Evolutionary conservation across 2,888 invertebrate species (phyloP).

Genomic region (Sylvicola fuscatus): DNA sequence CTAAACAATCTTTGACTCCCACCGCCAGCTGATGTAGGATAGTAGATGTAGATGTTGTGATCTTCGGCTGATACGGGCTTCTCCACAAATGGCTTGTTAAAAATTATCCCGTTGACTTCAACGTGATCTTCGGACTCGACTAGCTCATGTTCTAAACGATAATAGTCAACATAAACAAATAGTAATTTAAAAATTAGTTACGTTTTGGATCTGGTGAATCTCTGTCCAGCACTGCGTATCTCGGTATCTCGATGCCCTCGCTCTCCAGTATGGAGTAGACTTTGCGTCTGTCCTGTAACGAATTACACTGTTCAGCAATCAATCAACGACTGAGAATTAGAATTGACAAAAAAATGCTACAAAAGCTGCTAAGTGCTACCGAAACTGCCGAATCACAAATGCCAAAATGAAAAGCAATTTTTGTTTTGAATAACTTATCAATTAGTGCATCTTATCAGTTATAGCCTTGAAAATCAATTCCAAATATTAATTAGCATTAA

Average conservation of each 20-base stretch:
- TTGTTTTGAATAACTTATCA: too few species aligned
- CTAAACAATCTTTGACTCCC: conserved; percentile 94
- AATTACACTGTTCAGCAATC: conserved; percentile 1
- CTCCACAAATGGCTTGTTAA: conserved; percentile 98
- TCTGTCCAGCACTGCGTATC: conserved; percentile 91
- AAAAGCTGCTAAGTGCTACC: too few species aligned
- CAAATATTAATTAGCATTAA: too few species aligned
- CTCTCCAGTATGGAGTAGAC: conserved; percentile 87
- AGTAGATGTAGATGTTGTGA: conserved; percentile 99
- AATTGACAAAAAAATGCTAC: conserved; percentile 1
- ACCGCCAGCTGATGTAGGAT: conserved; percentile 94
- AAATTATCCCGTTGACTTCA: conserved; percentile 85
- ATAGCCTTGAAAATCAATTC: too few species aligned
- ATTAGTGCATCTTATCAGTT: too few species aligned
- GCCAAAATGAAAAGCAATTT: too few species aligned
- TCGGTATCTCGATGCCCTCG: conserved; percentile 92
- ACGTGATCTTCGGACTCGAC: conserved; percentile 95
- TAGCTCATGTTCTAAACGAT: conserved; percentile 56
- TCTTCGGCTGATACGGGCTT: conserved; percentile 99
- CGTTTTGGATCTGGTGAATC: conserved; percentile 82
- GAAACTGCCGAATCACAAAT: too few species aligned
- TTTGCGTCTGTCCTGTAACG: conserved; percentile 59
- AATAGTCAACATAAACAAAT: conserved; percentile 4
- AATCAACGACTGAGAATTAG: conserved; percentile 1
- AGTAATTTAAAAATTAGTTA: conserved; percentile 25